Evolutionary conservation across 2,113 vertebrate species (phyloP).

Genomic region (Girardinichthys multiradiatus): DNA sequence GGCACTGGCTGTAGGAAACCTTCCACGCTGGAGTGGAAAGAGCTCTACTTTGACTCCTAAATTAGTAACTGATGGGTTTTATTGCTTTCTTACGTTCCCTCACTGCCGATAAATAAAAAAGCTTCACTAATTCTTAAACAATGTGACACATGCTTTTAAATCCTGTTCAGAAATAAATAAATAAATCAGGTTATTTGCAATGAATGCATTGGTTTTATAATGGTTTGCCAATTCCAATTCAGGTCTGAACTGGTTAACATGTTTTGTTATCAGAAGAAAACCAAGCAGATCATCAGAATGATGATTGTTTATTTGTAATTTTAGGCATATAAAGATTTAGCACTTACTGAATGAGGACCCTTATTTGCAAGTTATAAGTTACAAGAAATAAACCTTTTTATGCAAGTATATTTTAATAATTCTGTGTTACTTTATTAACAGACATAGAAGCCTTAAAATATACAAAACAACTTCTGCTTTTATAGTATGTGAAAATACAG

Average conservation of each 20-base stretch:
- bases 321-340: no score
- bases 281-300: no score
- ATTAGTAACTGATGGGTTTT: not conserved
- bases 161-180: no score
- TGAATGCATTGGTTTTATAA: no score
- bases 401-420: not conserved
- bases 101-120: not conserved
- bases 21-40: conserved; percentile 43
- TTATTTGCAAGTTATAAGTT: not conserved
- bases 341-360: not conserved
- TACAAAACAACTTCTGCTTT: not conserved
- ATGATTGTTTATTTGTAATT: no score
- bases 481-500: not conserved
- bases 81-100: not conserved
- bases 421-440: not conserved
- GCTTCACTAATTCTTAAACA: no score
- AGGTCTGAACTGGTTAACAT: no score
- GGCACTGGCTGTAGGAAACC: conserved; percentile 26
- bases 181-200: no score
- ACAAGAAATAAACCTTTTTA: not conserved
- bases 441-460: not conserved
- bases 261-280: no score
- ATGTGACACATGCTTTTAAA: no score
- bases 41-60: not conserved
- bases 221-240: no score